Percentiles rank a stretch among this genome's conserved stretches.
phyloP scores from a whole-genome alignment of 2,888 invertebrate species.

The Drosophila flavopinicola region DNA sequence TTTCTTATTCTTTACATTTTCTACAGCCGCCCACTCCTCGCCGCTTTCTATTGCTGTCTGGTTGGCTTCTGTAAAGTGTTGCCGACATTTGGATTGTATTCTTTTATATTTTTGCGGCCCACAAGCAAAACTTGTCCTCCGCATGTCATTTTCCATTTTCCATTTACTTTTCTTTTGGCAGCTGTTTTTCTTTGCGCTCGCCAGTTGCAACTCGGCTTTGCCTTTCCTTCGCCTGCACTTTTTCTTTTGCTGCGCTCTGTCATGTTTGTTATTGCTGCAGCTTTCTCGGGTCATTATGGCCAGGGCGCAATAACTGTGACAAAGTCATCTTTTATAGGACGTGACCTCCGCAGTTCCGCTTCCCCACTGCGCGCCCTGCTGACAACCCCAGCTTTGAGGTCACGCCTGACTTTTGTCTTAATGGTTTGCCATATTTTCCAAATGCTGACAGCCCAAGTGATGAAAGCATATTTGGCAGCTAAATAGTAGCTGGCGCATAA shows the following conservation, averaged over 20 bases:
- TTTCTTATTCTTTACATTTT: not conserved
- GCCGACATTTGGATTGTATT: conserved; percentile 63
- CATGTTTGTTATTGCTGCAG: conserved; percentile 33
- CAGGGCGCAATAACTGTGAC: conserved; percentile 71
- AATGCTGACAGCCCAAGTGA: conserved; percentile 40
- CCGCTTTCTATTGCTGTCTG: conserved; percentile 16
- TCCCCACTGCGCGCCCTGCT: not conserved
- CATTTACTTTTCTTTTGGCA: conserved; percentile 63
- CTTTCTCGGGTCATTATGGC: conserved; percentile 70
- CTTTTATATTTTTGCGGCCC: conserved; percentile 48
- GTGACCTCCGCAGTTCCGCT: conserved; percentile 45
- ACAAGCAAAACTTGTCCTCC: conserved; percentile 47
- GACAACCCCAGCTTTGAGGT: conserved; percentile 19
- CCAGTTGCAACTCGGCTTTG: conserved; percentile 59
- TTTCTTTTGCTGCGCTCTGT: conserved; percentile 23
- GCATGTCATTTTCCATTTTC: conserved; percentile 66
- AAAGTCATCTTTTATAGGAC: conserved; percentile 63
- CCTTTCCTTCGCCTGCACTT: conserved; percentile 31
- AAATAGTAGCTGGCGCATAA: conserved; percentile 1
- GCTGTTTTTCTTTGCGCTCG: conserved; percentile 45
- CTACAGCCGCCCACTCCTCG: not conserved
- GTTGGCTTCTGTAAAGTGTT: conserved; percentile 63
- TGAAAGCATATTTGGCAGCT: conserved; percentile 24
- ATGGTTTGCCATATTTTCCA: conserved; percentile 58
- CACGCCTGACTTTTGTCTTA: conserved; percentile 63